phyloP scores from a whole-genome alignment of 2,113 vertebrate genomes.

The Donacobius atricapilla region DNA sequence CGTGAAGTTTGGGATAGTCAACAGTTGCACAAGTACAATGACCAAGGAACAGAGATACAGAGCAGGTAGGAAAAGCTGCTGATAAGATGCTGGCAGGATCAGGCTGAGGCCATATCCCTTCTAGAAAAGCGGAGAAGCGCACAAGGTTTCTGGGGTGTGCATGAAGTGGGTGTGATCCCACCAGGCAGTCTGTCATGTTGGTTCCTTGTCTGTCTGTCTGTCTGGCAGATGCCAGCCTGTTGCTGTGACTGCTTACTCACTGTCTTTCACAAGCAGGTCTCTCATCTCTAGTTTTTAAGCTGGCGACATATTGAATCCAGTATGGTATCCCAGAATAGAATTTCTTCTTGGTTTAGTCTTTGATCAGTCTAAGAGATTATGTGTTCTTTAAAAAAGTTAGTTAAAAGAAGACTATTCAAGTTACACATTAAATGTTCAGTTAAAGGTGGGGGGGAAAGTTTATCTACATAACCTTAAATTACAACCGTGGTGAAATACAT shows the following conservation, averaged over 20 bases:
- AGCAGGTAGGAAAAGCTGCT: neutral
- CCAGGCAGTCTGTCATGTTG: neutral
- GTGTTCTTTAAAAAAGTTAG: neutral
- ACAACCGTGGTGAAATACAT: neutral
- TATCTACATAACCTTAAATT: neutral
- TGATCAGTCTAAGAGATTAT: neutral
- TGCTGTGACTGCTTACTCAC: neutral
- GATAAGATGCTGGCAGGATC: neutral
- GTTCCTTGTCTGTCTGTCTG: neutral
- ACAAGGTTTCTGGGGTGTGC: neutral
- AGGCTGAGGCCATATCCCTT: neutral
- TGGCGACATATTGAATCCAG: neutral
- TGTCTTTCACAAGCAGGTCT: neutral
- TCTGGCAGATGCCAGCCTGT: neutral
- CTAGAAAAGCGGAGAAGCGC: neutral
- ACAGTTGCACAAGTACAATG: neutral
- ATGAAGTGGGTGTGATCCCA: fast-evolving
- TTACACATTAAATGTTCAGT: neutral
- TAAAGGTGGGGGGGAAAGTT: neutral
- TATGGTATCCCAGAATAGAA: neutral
- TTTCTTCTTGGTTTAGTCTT: neutral
- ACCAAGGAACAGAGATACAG: neutral
- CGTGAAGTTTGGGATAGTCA: neutral
- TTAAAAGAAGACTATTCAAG: neutral
- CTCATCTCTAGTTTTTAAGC: neutral